Percentiles rank a stretch among this genome's conserved stretches.
Conservation (phyloP, 2,113 vertebrate genomes). For the Phalacrocorax aristotelis region DNA sequence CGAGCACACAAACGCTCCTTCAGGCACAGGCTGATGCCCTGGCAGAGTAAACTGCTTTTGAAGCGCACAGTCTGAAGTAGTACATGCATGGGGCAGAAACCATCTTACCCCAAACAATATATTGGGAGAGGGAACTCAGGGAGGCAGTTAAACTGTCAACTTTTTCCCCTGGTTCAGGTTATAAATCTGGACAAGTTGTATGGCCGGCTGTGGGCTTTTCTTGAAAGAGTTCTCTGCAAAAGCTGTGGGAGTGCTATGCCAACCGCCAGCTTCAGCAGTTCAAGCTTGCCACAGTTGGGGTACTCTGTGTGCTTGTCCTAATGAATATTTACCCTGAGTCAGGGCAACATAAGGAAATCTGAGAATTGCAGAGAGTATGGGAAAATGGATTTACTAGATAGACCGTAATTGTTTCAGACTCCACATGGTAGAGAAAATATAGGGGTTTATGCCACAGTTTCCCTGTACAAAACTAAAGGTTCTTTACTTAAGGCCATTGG, state of each 20-base stretch:
- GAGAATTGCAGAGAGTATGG: background rate
- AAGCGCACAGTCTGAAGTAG: background rate
- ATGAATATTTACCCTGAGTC: conserved; percentile 26
- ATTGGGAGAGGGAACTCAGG: background rate
- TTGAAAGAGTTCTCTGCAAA: background rate
- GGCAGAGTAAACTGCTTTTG: background rate
- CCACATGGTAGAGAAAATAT: background rate
- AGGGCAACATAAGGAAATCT: conserved; percentile 38
- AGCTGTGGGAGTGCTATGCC: background rate
- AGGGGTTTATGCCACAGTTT: background rate
- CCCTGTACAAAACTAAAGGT: background rate
- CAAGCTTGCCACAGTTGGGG: background rate
- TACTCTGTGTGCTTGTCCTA: background rate
- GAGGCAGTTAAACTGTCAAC: background rate
- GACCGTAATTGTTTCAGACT: conserved; percentile 63
- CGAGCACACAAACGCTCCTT: accelerated
- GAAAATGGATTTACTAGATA: conserved; percentile 22
- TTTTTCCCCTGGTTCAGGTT: background rate
- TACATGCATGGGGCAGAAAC: background rate
- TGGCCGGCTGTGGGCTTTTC: background rate
- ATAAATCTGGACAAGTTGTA: background rate
- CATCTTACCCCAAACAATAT: background rate
- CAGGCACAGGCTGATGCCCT: background rate
- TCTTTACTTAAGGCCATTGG: background rate
- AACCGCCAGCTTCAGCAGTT: background rate